Evolutionary conservation across 2,888 invertebrate species (phyloP), one percentile per base, ranked within the genome.

Genomic region (Cryptocheilus praepositus): DNA sequence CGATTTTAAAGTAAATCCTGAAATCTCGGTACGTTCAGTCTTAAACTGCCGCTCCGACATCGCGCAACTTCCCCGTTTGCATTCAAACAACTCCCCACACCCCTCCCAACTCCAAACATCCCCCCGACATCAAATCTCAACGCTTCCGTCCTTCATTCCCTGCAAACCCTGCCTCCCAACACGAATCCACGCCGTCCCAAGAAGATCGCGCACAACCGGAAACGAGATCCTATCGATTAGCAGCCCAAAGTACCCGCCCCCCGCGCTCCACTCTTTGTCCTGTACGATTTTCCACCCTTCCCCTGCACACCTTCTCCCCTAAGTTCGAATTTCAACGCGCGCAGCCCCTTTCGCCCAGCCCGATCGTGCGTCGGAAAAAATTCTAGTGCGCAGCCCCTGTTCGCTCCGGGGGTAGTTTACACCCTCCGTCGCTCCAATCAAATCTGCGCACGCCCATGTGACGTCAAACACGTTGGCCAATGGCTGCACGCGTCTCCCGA

Each of bases 381-480:
- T n/a, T n/a, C n/a, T n/a, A 36, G 36, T 11, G 36, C 36, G 36
- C 36, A 59, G n/a, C 25, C 49, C 22, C 16, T 3, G 8, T 18
- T n/a, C 58, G 16, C 22, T 46, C 43, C 66, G 16, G 64, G 73
- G 77, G 73, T 65, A 61, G 70, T 64, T 71, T 74, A 73, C 63
- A 61, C 73, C 77, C 74, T 45, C 58, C 28, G 21, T 43, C 63
- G 67, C 67, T 74, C 85, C 87, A 87, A 87, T 87, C 84, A 54
- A 63, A 56, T 57, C 36, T 73, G 80, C 76, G 79, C 82, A 84
- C 85, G 85, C 86, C 86, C 84, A 8, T 76, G 72, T 84, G 80
- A 86, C 82, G 79, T 84, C 83, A 81, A 45, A 25, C 57, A 11
- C 28, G 86, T 86, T 86, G 85, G 85, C 87, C 87, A 87, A 87